A percentile compares a stretch with the other conserved stretches of the same genome.
These are phyloP conservation scores for Pristionchus fissidentatus DNA, from an alignment of 2,888 invertebrate species.

Conservation along the genomic window DNA sequence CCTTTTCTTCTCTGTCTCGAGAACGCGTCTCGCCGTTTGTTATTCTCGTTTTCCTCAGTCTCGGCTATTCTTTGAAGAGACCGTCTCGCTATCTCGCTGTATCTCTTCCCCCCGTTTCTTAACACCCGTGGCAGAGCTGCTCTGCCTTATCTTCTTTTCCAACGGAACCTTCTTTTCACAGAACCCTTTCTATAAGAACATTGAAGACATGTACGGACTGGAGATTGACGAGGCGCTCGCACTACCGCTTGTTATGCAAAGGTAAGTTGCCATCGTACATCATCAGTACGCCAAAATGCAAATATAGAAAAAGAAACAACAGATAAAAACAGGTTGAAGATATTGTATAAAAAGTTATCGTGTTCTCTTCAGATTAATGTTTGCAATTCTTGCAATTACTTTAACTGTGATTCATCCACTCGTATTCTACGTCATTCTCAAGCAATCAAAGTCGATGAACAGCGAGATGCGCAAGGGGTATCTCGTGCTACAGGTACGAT, in stretches of 20 bases:
- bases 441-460: background rate
- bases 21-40: too few relatives aligned
- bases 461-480: slow-evolving; percentile 5
- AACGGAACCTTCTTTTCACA: background rate
- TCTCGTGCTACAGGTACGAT: slow-evolving; percentile 6
- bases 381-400: background rate
- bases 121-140: background rate
- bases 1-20: too few relatives aligned
- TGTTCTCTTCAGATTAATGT: background rate
- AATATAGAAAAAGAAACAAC: too few relatives aligned
- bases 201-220: slow-evolving; percentile 20
- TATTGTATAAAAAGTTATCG: background rate
- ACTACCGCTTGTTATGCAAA: background rate
- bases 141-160: background rate
- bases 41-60: background rate
- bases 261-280: background rate
- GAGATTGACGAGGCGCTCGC: background rate
- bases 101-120: background rate
- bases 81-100: too few relatives aligned
- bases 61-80: background rate
- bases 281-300: too few relatives aligned
- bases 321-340: too few relatives aligned
- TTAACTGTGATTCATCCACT: background rate
- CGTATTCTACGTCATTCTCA: background rate
- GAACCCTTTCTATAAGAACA: too few relatives aligned